phyloP scores from a whole-genome alignment of 2,797 vertebrate species.

The Silurus lanzhouensis region DNA sequence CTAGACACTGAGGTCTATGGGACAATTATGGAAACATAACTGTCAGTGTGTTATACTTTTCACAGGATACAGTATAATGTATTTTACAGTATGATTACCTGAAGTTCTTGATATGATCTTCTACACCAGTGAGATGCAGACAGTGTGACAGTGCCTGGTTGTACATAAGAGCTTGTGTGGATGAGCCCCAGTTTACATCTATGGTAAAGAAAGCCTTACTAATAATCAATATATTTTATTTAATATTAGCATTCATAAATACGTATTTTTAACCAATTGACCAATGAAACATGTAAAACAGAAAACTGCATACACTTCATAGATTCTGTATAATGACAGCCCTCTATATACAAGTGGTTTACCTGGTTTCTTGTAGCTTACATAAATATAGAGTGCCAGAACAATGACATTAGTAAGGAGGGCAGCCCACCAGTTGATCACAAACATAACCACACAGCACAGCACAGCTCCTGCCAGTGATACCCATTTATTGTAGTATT shows the following conservation, averaged over 20 bases:
- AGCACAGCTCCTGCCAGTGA: conserved; percentile 89
- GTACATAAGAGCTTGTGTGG: conserved; percentile 94
- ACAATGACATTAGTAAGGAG: conserved; percentile 91
- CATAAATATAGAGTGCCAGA: conserved; percentile 94
- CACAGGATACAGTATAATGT: neutral
- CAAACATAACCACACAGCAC: conserved; percentile 95
- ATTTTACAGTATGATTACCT: conserved; percentile 67
- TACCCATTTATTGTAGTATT: conserved; percentile 98
- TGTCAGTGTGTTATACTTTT: neutral
- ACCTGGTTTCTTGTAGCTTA: conserved; percentile 98
- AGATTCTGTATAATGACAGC: neutral
- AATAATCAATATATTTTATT: conserved; percentile 4
- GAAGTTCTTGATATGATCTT: conserved; percentile 97
- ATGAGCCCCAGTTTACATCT: conserved; percentile 99
- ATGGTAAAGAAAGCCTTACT: neutral
- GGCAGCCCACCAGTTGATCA: conserved; percentile 98
- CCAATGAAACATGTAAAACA: neutral
- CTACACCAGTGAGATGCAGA: conserved; percentile 88
- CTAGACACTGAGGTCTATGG: conserved; percentile 90
- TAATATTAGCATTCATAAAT: neutral
- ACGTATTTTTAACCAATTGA: neutral
- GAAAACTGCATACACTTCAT: neutral
- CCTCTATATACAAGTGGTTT: neutral
- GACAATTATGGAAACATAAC: neutral
- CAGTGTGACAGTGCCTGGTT: conserved; percentile 91